Conservation (phyloP, 2,797 vertebrate genomes). For the Pangasius larnaudii region DNA sequence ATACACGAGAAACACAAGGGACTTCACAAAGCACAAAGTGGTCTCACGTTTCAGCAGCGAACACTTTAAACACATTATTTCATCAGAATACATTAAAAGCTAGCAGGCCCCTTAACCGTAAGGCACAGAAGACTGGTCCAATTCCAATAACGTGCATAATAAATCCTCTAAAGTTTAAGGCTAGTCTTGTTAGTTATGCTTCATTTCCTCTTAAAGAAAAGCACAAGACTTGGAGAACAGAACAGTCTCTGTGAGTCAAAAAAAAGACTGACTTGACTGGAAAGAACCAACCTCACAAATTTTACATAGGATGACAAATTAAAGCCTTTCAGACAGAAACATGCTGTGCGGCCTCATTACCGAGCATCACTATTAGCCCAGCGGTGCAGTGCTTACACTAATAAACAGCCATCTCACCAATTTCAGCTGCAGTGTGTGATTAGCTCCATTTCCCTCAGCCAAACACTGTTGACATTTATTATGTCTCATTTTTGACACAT, state of each 20-base stretch:
- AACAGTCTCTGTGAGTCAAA: not conserved
- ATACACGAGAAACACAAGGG: not conserved
- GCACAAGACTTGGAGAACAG: not conserved
- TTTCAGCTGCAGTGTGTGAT: conserved; percentile 15
- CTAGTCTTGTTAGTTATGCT: conserved; percentile 7
- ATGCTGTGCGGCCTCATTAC: conserved; percentile 28
- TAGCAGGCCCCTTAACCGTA: not conserved
- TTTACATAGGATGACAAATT: conserved; percentile 11
- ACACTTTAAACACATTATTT: conserved; percentile 9
- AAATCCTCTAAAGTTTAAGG: not conserved
- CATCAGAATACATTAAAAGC: conserved; percentile 1
- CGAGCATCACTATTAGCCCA: conserved; percentile 12
- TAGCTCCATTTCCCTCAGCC: conserved; percentile 10
- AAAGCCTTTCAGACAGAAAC: conserved; percentile 13
- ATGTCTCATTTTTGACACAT: not conserved
- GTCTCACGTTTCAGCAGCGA: conserved; percentile 1
- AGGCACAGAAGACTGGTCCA: not conserved
- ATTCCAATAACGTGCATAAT: not conserved
- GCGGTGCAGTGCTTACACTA: conserved; percentile 24
- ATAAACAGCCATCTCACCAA: conserved; percentile 17
- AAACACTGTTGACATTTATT: conserved; percentile 24
- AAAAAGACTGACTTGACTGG: not conserved
- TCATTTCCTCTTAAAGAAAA: not conserved
- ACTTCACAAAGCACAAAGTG: not conserved
- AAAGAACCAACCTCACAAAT: conserved; percentile 6